phyloP scores from a whole-genome alignment of 2,888 invertebrate species.

The Trichogramma dendrolimi region DNA sequence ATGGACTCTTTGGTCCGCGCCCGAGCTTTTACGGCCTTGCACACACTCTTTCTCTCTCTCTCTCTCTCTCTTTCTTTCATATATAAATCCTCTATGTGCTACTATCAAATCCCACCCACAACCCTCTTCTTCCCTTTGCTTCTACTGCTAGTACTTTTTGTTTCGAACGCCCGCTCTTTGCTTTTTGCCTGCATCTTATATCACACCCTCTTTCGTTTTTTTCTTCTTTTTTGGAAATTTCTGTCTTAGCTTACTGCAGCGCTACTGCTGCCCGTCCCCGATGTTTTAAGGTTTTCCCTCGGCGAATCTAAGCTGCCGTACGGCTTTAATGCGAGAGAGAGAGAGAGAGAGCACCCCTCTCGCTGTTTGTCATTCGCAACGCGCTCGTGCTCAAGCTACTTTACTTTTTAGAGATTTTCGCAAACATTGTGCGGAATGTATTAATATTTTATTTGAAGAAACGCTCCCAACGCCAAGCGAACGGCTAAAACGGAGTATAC shows the following conservation, averaged over 20 bases:
- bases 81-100: conserved; percentile 1
- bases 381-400: too few relatives aligned
- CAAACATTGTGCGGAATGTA: too few relatives aligned
- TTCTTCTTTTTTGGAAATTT: too few relatives aligned
- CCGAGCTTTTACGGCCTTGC: conserved; percentile 5
- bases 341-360: conserved; percentile 12
- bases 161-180: not conserved
- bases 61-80: not conserved
- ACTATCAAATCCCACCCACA: not conserved
- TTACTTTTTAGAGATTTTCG: too few relatives aligned
- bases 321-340: not conserved
- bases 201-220: too few relatives aligned
- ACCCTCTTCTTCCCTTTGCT: not conserved
- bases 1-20: conserved; percentile 23
- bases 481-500: conserved; percentile 20
- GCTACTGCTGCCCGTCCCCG: not conserved
- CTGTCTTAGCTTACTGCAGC: too few relatives aligned
- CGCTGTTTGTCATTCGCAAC: conserved; percentile 7
- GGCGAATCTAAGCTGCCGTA: not conserved
- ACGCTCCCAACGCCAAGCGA: too few relatives aligned
- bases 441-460: too few relatives aligned
- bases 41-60: conserved; percentile 5
- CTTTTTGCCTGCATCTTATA: too few relatives aligned
- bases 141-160: not conserved
- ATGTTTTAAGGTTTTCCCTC: conserved; percentile 20